Base-by-base conservation (phyloP, 2,888 invertebrate genomes). In the Chloromyia formosa region DNA sequence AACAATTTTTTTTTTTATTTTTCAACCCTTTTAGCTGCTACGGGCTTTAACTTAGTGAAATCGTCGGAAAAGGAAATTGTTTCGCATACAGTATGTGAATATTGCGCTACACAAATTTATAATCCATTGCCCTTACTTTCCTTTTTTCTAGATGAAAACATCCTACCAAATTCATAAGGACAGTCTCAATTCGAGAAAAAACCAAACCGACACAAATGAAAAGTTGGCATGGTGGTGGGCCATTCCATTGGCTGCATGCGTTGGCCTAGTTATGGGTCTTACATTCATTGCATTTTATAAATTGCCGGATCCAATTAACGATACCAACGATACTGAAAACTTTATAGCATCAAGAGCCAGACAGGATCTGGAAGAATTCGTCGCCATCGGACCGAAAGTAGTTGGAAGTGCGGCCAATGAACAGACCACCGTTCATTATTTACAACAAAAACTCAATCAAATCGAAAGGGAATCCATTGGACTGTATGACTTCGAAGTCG, bases 321-420 rank as follows among this genome's bases (percentile, higher is more conserved):
- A 71, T 10, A 18, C 10, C 12, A 12, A 3, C 9, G 7, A 22
- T 1, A 35, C 0, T 10, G 71, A 58, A 1, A 40, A 18, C 27
- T 71, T 71, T 20, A 42, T 91, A 74, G 90, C 92, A 22, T 91
- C 92, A 83, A 86, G 91, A 77, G 93, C 94, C 0, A 87, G 89
- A 79, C 82, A 87, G 77, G 88, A 90, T 83, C 84, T 94, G 23
- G 84, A 87, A 35, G 86, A 88, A 71, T 83, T 94, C 35, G 90
- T 91, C 0, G 87, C 86, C 16, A 83, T 92, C 62, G 94, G 94
- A 0, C 91, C 92, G 0, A 86, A 92, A 78, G 89, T 92, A 1
- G 89, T 90, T 49, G 94, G 94, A 27, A 92, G 93, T 80, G 86
- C 88, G 58, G 91, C 89, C 78, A 93, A 93, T 84, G 93, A 94